Base-by-base conservation (phyloP, 1,140 invertebrate genomes). In the Drosophila melanogaster region DNA sequence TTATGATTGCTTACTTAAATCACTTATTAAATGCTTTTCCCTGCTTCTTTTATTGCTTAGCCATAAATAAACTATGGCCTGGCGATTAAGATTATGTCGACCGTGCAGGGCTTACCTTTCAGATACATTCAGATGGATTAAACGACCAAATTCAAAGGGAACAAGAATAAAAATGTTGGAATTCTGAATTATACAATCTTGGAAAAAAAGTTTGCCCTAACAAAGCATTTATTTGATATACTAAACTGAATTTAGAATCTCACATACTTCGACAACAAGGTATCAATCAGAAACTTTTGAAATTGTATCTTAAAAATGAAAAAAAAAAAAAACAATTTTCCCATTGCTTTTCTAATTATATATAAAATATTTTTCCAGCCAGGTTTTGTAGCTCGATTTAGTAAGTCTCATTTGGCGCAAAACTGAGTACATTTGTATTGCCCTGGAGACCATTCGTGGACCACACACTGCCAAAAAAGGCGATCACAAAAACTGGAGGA, bases 1-100 rank as follows among this genome's bases (percentile, higher is more conserved):
- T 81, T 81, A 74, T 81, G 79, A 71, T 79, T 84, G 76, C 77
- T 69, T 85, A 77, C 74, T 64, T 60, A 76, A 85, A 77, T 86
- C 77, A 84, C 77, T 73, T 73, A 85, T 81, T 80, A 80, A 84
- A 81, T 72, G 62, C 38, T 40, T 65, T 77, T 44, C 37, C 66
- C 50, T 46, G 64, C 51, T 15, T 35, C 15, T 64, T 75, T 75
- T 72, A 72, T 71, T 72, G 66, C 51, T 46, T 50, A 11, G 44
- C 72, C 44, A 75, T 75, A 75, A 75, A 75, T 53, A 75, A 53
- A 53, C 26, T 4, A 49, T 50, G 62, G 19, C n/a, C 33, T 8
- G 17, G 15, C 47, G 22, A 67, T 65, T 62, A 60, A 47, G 58
- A 65, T 51, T 24, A 49, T 40, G 35, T n/a, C 33, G 33, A 22